Conservation (phyloP, 2,113 vertebrate genomes). For the Neodontobutis hainanensis region DNA sequence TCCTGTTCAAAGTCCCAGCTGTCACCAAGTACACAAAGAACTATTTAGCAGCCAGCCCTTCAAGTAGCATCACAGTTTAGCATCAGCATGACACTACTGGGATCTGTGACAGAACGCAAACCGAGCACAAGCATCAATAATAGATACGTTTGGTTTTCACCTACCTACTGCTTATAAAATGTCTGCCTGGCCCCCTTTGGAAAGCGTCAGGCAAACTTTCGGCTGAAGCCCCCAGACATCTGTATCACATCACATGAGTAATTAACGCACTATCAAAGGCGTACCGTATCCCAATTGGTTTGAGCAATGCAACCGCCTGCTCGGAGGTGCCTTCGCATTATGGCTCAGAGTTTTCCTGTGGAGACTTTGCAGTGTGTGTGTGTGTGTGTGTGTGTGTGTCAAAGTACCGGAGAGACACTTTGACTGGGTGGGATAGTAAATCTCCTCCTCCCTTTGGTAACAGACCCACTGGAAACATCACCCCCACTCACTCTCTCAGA, state of each 20-base stretch:
- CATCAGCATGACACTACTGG: constrained; percentile 78
- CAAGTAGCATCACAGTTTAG: constrained; percentile 83
- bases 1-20: constrained; percentile 80
- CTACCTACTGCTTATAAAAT: constrained; percentile 87
- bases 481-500: constrained; percentile 67
- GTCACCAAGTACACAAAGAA: constrained; percentile 82
- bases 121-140: constrained; percentile 81
- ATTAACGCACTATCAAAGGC: constrained; percentile 85
- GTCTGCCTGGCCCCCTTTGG: constrained; percentile 80
- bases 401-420: constrained; percentile 71
- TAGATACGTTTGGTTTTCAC: constrained; percentile 83
- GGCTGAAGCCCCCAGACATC: constrained; percentile 83
- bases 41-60: constrained; percentile 83
- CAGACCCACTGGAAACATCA: constrained; percentile 78
- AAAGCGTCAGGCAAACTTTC: constrained; percentile 83
- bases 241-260: constrained; percentile 85
- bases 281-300: constrained; percentile 79
- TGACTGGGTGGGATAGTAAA: constrained; percentile 83
- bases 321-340: constrained; percentile 79
- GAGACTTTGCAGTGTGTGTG: constrained; percentile 67
- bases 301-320: constrained; percentile 75
- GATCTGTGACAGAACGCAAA: constrained; percentile 82
- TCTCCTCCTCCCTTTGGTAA: constrained; percentile 84
- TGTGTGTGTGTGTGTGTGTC: constrained; percentile 44
- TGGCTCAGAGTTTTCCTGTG: constrained; percentile 80